Evolutionary conservation across 2,113 vertebrate genomes (phyloP), one percentile per base, ranked within the genome.

Genomic region (Triplophysa dalaica): DNA sequence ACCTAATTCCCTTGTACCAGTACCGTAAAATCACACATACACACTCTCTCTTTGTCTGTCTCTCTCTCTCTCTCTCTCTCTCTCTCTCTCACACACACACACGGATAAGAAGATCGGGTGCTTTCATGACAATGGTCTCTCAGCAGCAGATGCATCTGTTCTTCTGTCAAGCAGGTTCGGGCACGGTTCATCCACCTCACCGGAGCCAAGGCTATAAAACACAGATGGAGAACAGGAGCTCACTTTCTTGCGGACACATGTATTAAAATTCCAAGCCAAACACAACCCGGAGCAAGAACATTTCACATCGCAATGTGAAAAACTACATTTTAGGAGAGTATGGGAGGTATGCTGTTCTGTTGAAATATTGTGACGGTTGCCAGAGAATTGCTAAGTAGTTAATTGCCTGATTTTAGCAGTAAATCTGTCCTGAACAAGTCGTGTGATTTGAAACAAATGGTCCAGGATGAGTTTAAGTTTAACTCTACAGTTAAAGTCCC

Each of bases 171-270:
- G 70, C 77, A 2, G 67, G 26, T 75, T 43, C 45, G 21, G 13
- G 16, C 52, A 60, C 54, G 22, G 43, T 60, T 45, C 17, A 62
- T 75, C 70, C 66, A 56, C 29, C 58, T 92, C 79, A 93, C 73
- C 90, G 87, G 77, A 93, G 85, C 92, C 92, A 93, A 16, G 89
- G 83, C 92, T 93, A 88, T 80, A 80, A 81, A 17, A 83, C 21
- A 80, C 43, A 86, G 0, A 77, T 48, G 82, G 0, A 68, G 2
- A 17, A 56, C 64, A 68, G 1, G 64, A 70, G 63, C 38, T 16
- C 41, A 33, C 33, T n/a, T 2, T 54, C 17, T 14, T 41, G 41
- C 48, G 29, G 17, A 26, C 62, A 54, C 24, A 22, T 3, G 64
- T 54, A 64, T 9, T 84, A 58, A 65, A 54, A 33, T 11, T 21